Percentiles rank a stretch among this genome's conserved stretches.
Conservation (phyloP, 2,797 vertebrate genomes). For the Bucorvus abyssinicus region DNA sequence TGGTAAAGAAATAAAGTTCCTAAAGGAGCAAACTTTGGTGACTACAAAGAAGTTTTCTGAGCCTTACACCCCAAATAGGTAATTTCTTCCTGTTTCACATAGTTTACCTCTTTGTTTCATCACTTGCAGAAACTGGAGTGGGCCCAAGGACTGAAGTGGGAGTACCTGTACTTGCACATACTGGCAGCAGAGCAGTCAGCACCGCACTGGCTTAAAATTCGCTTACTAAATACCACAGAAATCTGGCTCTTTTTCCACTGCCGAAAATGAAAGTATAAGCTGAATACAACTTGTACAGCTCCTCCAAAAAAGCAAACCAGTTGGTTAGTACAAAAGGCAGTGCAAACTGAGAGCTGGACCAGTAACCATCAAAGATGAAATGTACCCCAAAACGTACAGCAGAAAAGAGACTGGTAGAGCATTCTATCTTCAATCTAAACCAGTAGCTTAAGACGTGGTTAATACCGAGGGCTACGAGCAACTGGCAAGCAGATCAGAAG, state of each 20-base stretch:
- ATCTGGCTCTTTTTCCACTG: not conserved
- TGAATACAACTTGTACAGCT: not conserved
- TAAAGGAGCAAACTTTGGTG: not conserved
- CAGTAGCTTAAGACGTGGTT: not conserved
- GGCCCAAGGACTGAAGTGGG: not conserved
- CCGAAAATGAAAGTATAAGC: not conserved
- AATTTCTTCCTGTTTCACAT: not conserved
- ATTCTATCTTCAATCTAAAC: accelerated
- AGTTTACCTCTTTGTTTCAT: not conserved
- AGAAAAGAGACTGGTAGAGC: not conserved
- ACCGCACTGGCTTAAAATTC: not conserved
- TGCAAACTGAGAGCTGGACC: not conserved
- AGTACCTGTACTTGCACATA: not conserved
- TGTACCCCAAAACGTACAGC: accelerated
- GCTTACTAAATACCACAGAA: not conserved
- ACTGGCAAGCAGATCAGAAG: not conserved
- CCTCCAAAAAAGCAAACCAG: not conserved
- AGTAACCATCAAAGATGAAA: not conserved
- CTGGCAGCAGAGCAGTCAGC: not conserved
- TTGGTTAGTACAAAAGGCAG: not conserved
- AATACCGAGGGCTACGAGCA: accelerated
- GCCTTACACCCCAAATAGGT: not conserved
- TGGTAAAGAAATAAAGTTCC: not conserved
- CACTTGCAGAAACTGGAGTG: not conserved
- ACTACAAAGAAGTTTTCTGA: not conserved